Percentiles rank a stretch among this genome's conserved stretches.
phyloP scores from a whole-genome alignment of 2,888 invertebrate genomes.

The Flexamia atlantica region DNA sequence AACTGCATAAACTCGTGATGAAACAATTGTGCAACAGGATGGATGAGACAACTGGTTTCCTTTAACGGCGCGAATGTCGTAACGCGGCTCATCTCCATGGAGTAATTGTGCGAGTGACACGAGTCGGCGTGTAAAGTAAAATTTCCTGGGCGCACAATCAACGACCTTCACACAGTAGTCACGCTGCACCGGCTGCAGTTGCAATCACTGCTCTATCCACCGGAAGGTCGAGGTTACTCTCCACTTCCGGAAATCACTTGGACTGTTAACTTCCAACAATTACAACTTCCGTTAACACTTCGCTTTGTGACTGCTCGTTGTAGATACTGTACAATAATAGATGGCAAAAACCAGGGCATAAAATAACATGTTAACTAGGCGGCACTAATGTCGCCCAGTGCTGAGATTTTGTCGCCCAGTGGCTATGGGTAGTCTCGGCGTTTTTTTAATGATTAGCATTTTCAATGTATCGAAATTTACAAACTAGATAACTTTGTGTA shows the following conservation, averaged over 20 bases:
- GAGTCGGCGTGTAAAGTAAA: slow-evolving; percentile 44
- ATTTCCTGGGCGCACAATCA: slow-evolving; percentile 48
- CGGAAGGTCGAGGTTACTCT: slow-evolving; percentile 54
- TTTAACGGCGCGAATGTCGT: slow-evolving; percentile 4
- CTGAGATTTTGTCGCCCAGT: too few species aligned
- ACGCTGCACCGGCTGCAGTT: slow-evolving; percentile 46
- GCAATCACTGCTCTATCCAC: slow-evolving; percentile 9
- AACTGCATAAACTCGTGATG: neutral
- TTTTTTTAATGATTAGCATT: too few species aligned
- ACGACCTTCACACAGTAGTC: slow-evolving; percentile 57
- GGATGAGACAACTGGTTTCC: slow-evolving; percentile 14
- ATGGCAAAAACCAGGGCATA: too few species aligned
- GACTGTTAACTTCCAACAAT: neutral
- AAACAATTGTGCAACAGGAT: slow-evolving; percentile 13
- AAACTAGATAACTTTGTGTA: too few species aligned
- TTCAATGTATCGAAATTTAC: too few species aligned
- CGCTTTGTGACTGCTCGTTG: too few species aligned
- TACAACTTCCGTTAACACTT: neutral
- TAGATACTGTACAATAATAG: too few species aligned
- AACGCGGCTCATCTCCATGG: slow-evolving; percentile 29
- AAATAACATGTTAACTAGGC: too few species aligned
- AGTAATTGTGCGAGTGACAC: slow-evolving; percentile 36
- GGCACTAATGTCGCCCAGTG: too few species aligned
- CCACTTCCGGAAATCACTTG: slow-evolving; percentile 34
- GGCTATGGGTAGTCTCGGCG: too few species aligned